phyloP scores from a whole-genome alignment of 2,888 invertebrate species.

The Oxytorus armatus region DNA sequence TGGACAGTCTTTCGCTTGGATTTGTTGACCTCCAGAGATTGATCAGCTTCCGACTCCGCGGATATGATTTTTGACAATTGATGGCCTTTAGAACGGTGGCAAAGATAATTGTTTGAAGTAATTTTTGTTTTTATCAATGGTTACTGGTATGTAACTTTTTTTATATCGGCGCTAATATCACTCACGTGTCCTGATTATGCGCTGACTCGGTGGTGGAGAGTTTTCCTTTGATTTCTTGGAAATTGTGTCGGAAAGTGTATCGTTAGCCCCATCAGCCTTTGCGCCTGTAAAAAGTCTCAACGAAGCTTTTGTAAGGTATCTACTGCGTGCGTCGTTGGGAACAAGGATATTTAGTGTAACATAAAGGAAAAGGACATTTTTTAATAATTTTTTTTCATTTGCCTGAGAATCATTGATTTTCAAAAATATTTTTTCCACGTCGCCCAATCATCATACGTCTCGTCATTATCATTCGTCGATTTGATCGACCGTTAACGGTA shows the following conservation, averaged over 20 bases:
- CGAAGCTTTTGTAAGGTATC: not conserved
- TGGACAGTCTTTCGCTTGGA: conserved; percentile 25
- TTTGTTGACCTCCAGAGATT: conserved; percentile 41
- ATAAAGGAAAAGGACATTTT: not conserved
- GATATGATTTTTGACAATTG: conserved; percentile 49
- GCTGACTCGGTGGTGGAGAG: conserved; percentile 50
- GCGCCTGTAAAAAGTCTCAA: too few relatives aligned
- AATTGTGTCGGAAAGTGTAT: conserved; percentile 55
- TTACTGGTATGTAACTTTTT: not conserved
- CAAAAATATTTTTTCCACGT: too few relatives aligned
- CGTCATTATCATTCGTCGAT: conserved; percentile 8
- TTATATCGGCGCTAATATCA: not conserved
- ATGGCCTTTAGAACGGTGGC: conserved; percentile 39
- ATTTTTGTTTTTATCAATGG: not conserved
- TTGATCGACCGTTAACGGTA: not conserved
- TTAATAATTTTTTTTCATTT: too few relatives aligned
- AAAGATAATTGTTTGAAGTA: not conserved
- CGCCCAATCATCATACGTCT: not conserved
- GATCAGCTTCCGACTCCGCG: conserved; percentile 58
- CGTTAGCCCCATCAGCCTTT: conserved; percentile 62
- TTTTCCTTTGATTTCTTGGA: conserved; percentile 48
- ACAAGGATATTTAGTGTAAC: not conserved
- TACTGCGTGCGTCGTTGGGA: not conserved
- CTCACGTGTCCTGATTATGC: conserved; percentile 64
- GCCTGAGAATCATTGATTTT: too few relatives aligned